A percentile compares a stretch with the other conserved stretches of the same genome.
These are phyloP conservation scores for Protonibea diacanthus DNA, from an alignment of 2,797 vertebrate genomes.

Conservation along the genomic window DNA sequence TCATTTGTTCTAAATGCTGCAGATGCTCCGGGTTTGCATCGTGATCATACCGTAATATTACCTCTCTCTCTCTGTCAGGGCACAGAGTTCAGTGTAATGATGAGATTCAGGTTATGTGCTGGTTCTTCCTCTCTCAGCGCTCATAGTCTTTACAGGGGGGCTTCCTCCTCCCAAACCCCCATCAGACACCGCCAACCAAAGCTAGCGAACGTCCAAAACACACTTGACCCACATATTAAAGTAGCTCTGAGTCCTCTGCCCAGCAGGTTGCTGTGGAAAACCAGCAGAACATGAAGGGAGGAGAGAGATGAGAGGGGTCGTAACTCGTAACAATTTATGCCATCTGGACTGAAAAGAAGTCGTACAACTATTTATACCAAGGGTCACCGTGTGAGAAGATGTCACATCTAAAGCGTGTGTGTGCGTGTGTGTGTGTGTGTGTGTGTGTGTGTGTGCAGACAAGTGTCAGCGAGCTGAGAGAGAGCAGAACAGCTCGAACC, in stretches of 20 bases:
- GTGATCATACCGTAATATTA: not conserved
- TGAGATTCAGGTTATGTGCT: too few species aligned
- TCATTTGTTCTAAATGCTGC: not conserved
- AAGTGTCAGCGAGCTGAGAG: constrained; percentile 51
- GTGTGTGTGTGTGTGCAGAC: constrained; percentile 21
- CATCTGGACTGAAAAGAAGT: constrained; percentile 33
- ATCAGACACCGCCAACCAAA: constrained; percentile 14
- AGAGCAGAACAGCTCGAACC: constrained; percentile 63
- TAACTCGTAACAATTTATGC: constrained; percentile 25
- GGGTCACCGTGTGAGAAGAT: constrained; percentile 41
- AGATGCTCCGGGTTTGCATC: not conserved
- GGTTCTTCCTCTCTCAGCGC: not conserved
- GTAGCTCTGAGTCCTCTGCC: not conserved
- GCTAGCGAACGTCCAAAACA: constrained; percentile 15
- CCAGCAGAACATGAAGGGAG: not conserved
- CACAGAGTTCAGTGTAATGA: too few species aligned
- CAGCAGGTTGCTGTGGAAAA: not conserved
- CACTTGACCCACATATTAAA: constrained; percentile 19
- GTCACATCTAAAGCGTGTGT: constrained; percentile 35
- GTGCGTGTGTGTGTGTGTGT: constrained; percentile 21
- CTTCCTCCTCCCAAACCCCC: constrained; percentile 1
- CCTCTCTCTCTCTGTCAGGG: too few species aligned
- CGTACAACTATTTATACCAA: constrained; percentile 51
- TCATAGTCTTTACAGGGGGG: not conserved
- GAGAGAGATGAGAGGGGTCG: constrained; percentile 4